Evolutionary conservation across 2,888 invertebrate genomes (phyloP).

Genomic region (Plagodis dolabraria): DNA sequence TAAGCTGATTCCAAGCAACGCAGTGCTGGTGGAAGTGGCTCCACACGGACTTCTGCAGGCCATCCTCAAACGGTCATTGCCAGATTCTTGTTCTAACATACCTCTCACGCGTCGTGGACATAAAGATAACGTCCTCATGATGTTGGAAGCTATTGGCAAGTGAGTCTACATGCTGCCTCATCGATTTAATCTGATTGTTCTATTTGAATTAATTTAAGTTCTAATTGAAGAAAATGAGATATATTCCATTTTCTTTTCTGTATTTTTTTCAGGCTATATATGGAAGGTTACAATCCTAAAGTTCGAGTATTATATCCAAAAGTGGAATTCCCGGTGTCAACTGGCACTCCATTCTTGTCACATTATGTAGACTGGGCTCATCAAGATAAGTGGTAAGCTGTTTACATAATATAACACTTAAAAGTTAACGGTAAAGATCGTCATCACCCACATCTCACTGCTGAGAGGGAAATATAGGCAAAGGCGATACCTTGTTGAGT

Average conservation of each 20-base stretch:
- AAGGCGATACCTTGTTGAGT: too few relatives aligned
- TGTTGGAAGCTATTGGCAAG: conserved; percentile 83
- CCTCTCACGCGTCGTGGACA: conserved; percentile 89
- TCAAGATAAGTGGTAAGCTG: conserved; percentile 85
- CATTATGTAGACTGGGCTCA: conserved; percentile 94
- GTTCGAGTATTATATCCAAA: conserved; percentile 89
- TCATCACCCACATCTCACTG: too few relatives aligned
- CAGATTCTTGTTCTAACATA: conserved; percentile 86
- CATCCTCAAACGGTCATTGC: conserved; percentile 87
- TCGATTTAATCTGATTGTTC: background rate
- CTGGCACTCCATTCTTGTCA: conserved; percentile 92
- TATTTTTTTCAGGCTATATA: conserved; percentile 85
- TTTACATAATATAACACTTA: background rate
- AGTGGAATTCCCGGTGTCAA: conserved; percentile 91
- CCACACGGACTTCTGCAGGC: conserved; percentile 93
- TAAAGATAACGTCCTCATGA: conserved; percentile 81
- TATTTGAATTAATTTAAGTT: too few relatives aligned
- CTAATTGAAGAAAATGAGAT: too few relatives aligned
- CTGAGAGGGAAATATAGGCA: too few relatives aligned
- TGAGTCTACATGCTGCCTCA: conserved; percentile 29
- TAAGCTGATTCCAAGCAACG: conserved; percentile 89
- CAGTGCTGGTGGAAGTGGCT: conserved; percentile 93
- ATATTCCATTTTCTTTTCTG: too few relatives aligned
- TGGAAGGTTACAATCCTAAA: conserved; percentile 88
- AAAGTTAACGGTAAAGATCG: too few relatives aligned